Evolutionary conservation across 2,888 invertebrate species (phyloP), one percentile per base, ranked within the genome.

Genomic region (Endomychus coccineus): DNA sequence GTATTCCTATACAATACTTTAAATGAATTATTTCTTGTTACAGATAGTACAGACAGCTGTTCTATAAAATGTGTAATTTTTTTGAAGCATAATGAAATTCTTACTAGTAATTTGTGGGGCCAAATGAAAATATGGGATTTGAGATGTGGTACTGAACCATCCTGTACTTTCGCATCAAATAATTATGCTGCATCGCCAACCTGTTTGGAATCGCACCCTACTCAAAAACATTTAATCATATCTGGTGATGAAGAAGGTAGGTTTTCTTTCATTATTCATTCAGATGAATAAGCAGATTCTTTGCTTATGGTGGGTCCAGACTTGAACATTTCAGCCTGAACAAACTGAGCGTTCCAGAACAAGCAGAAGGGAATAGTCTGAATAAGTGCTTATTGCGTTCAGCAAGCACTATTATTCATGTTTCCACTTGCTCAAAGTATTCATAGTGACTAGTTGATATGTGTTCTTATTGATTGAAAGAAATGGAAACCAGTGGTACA

Each of bases 51-150:
- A 1, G 91, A 90, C 57, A 88, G 87, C 58, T 85, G 87, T 56
- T 79, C 87, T 0, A 62, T 91, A 28, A 78, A 83, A 54, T 79
- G 83, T 36, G 76, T 87, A 1, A 75, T 77, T 48, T 91, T 84
- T 61, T 68, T 89, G 12, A 84, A 64, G 45, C 77, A 77, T 53
- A 73, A 71, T 49, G 77, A 88, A 73, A 71, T 89, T 14, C 73
- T 91, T 27, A 85, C 87, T 1, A 86, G 88, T 11, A 92, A 91
- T 63, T 70, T 84, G n/a, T 69, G 87, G 57, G 92, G 92, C 0
- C 84, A 89, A 53, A 80, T 94, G 73, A 90, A 91, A 62, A 77
- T 90, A 39, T 91, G 88, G 79, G 94, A 94, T 61, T 66, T 89
- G 5, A 71, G 89, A 43, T 72, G 73, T 16, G 62, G 71, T 7